Conservation (phyloP, 2,888 invertebrate genomes). For the Pandemis corylana region DNA sequence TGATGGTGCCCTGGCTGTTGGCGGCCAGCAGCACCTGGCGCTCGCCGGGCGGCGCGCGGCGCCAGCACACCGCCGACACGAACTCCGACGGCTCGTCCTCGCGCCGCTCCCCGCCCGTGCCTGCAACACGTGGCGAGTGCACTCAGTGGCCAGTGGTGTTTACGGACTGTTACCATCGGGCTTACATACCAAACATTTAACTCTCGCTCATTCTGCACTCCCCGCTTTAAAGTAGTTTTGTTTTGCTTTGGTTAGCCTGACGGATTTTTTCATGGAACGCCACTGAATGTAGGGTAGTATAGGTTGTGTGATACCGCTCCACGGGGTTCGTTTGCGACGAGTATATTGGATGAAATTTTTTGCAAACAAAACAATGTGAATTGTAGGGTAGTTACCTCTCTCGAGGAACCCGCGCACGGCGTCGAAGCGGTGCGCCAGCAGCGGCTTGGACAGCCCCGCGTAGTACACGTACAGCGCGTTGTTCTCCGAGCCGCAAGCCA, state of each 20-base stretch:
- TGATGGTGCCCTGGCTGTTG: conserved; percentile 97
- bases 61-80: conserved; percentile 98
- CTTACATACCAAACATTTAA: no score
- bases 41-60: conserved; percentile 88
- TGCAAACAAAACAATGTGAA: no score
- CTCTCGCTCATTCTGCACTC: no score
- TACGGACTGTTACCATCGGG: no score
- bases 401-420: conserved; percentile 91
- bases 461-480: conserved; percentile 97
- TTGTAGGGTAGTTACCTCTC: conserved; percentile 12
- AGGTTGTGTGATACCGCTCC: no score
- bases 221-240: no score
- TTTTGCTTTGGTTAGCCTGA: no score
- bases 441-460: conserved; percentile 93
- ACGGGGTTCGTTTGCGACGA: neutral
- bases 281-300: no score
- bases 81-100: conserved; percentile 96
- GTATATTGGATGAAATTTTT: neutral
- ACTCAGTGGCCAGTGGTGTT: no score
- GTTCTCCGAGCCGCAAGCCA: conserved; percentile 98
- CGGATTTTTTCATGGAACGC: no score
- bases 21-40: conserved; percentile 94
- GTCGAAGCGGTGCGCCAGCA: conserved; percentile 95
- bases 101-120: conserved; percentile 90
- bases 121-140: conserved; percentile 73